Base-by-base conservation (phyloP, 35 echinoderm and acorn worm species). In the Apostichopus japonicus region DNA sequence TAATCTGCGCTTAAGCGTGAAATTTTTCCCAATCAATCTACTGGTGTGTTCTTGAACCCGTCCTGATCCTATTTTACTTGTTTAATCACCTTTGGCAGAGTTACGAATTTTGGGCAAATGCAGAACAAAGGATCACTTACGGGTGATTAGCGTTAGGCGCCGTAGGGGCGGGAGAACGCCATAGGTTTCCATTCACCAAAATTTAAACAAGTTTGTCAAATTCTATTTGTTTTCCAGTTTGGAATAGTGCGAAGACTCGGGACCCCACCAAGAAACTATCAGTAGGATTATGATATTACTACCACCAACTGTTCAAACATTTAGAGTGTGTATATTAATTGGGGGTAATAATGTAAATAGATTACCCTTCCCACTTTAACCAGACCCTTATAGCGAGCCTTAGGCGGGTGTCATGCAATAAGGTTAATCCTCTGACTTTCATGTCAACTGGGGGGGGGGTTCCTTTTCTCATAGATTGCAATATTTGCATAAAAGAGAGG, bases 121-220 rank as follows among this genome's bases (percentile, higher is more conserved):
- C 13, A 72, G 56, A 72, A 88, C 86, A 88, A 88, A 88, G 86
- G 86, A 88, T 44, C 57, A 55, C 57, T 88, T 72, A 88, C 86
- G 86, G 86, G 86, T 88, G 86, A 88, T 88, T 88, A 88, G 86
- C 86, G 86, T 72, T 88, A 5, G 86, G 86, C 86, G 86, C 86
- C 86, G 86, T 88, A 88, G 86, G 86, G 86, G 86, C 86, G 86
- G 86, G 86, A 63, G 86, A 70, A 27, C 86, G 55, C 86, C 21
- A 13, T 61, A 15, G 86, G 54, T 62, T 72, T 16, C 27, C 86
- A 44, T 88, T 83, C 11, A 56, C 52, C 57, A 27, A 55, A 83
- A 83, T 83, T 88, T 88, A 88, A 72, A 72, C 56, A 88, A 72
- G 54, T 88, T 88, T 67, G 86, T 88, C 86, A 15, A 72, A 14